A percentile compares a stretch with the other conserved stretches of the same genome.
Evolutionary conservation across 2,797 vertebrate species (phyloP).

Genomic region (Taeniopygia guttata): DNA sequence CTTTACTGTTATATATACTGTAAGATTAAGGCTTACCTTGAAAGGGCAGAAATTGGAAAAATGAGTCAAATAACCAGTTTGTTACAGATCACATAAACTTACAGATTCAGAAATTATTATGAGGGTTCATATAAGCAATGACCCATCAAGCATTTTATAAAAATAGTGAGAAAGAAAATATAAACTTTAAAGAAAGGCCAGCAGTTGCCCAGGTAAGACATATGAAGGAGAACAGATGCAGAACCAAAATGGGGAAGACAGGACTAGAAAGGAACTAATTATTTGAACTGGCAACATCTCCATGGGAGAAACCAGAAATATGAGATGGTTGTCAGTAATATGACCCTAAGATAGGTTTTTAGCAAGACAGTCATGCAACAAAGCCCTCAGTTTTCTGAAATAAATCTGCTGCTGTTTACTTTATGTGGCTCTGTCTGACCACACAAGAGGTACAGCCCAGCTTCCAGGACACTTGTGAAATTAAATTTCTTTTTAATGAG

Average conservation of each 20-base stretch:
- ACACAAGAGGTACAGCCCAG: neutral
- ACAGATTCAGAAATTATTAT: neutral
- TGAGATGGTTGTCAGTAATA: neutral
- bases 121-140: neutral
- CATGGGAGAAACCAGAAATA: neutral
- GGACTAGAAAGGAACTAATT: neutral
- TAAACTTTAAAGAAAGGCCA: neutral
- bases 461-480: neutral
- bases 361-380: neutral
- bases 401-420: neutral
- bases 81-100: neutral
- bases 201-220: neutral
- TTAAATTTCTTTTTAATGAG: neutral
- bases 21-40: neutral
- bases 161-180: neutral
- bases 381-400: neutral
- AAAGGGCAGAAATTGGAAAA: neutral
- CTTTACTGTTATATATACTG: neutral
- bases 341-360: neutral
- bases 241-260: neutral
- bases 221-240: neutral
- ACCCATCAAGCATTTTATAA: neutral
- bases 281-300: neutral
- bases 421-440: neutral
- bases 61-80: neutral